A percentile compares a stretch with the other conserved stretches of the same genome.
Conservation (phyloP, 2,797 vertebrate species). For the Tinamus major region DNA sequence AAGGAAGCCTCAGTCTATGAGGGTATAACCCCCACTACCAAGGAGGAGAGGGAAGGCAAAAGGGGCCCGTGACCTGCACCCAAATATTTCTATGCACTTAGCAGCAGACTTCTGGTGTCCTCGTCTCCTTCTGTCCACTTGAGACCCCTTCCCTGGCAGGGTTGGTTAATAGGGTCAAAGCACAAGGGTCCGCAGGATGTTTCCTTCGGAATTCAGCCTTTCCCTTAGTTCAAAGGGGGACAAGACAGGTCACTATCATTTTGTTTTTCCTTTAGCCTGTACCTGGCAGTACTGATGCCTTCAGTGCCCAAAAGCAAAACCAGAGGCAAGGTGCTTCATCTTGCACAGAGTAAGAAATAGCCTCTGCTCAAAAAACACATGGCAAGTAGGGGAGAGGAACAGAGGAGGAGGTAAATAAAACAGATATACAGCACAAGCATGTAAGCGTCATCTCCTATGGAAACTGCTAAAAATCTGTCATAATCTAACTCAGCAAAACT, state of each 20-base stretch:
- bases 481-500: constrained; percentile 4
- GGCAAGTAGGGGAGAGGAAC: neutral
- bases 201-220: neutral
- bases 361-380: neutral
- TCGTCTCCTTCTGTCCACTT: neutral
- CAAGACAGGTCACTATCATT: neutral
- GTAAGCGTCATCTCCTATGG: neutral
- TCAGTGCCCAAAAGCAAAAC: neutral
- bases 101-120: neutral
- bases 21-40: neutral
- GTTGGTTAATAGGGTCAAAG: neutral
- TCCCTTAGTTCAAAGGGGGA: neutral
- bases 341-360: neutral
- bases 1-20: neutral
- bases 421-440: neutral
- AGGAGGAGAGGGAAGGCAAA: neutral
- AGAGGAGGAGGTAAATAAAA: neutral
- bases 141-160: neutral
- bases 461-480: constrained; percentile 14
- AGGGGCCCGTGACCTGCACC: neutral
- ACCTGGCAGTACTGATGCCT: neutral
- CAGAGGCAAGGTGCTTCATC: neutral
- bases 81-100: neutral
- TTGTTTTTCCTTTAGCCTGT: neutral
- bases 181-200: neutral